A percentile compares a stretch with the other conserved stretches of the same genome.
Evolutionary conservation across 1,140 invertebrate genomes (phyloP).

Genomic region (Mizuhopecten yessoensis): DNA sequence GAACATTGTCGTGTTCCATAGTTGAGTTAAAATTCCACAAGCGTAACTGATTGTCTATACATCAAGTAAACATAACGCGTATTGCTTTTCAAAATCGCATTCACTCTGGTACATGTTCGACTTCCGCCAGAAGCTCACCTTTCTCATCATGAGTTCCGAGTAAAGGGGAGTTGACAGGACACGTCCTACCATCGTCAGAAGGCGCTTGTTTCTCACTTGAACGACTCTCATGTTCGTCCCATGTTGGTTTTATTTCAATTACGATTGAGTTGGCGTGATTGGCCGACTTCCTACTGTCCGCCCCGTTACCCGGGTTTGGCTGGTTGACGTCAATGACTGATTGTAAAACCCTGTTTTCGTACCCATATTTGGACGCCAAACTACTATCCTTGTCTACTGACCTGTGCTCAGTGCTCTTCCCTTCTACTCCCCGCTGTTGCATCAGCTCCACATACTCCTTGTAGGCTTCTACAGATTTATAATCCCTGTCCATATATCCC

Average conservation of each 20-base stretch:
- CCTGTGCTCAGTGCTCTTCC: background rate
- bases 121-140: background rate
- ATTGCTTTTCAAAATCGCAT: background rate
- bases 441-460: slow-evolving; percentile 59
- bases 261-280: slow-evolving; percentile 58
- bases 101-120: background rate
- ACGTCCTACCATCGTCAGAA: background rate
- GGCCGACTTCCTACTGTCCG: background rate
- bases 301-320: slow-evolving; percentile 34
- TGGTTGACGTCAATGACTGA: slow-evolving; percentile 63
- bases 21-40: background rate
- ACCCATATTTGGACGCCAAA: slow-evolving; percentile 45
- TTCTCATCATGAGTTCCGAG: background rate
- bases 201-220: background rate
- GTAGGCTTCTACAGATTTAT: slow-evolving; percentile 61
- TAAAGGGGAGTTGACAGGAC: background rate
- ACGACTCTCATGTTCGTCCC: slow-evolving; percentile 48
- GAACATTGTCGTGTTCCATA: slow-evolving; percentile 22
- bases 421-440: slow-evolving; percentile 46
- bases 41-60: background rate
- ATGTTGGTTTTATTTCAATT: slow-evolving; percentile 62
- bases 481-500: slow-evolving; percentile 43
- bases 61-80: background rate
- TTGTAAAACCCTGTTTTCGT: slow-evolving; percentile 58
- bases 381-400: slow-evolving; percentile 35